These are phyloP conservation scores for Hypothenemus hampei DNA, from an alignment of 1,140 invertebrate species.

Conservation along the genomic window DNA sequence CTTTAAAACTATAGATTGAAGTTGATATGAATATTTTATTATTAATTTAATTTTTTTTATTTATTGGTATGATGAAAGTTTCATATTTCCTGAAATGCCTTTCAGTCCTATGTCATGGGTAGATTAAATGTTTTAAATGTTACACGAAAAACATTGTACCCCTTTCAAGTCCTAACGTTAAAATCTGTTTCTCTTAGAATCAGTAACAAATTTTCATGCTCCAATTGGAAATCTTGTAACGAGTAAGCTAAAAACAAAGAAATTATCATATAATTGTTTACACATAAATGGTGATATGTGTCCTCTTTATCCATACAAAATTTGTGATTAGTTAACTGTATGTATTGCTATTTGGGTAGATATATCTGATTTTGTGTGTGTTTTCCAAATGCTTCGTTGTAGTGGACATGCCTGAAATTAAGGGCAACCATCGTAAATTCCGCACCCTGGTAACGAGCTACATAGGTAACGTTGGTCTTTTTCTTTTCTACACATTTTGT, in stretches of 20 bases:
- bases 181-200: too few species aligned
- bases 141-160: too few species aligned
- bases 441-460: conserved; percentile 94
- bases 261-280: too few species aligned
- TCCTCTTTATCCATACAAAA: too few species aligned
- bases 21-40: background rate
- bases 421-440: conserved; percentile 96
- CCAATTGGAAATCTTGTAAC: too few species aligned
- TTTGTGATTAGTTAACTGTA: too few species aligned
- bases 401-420: conserved; percentile 96
- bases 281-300: too few species aligned
- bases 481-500: conserved; percentile 25
- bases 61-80: background rate
- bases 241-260: too few species aligned
- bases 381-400: conserved; percentile 47
- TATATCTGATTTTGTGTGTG: conserved; percentile 42
- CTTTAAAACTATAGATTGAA: background rate
- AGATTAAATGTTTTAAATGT: conserved; percentile 17
- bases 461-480: conserved; percentile 79
- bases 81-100: conserved; percentile 18
- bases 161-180: too few species aligned
- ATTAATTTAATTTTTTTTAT: background rate
- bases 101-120: conserved; percentile 16
- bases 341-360: too few species aligned
- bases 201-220: too few species aligned